Evolutionary conservation across 2,888 invertebrate species (phyloP).

Genomic region (Heliconius sara): DNA sequence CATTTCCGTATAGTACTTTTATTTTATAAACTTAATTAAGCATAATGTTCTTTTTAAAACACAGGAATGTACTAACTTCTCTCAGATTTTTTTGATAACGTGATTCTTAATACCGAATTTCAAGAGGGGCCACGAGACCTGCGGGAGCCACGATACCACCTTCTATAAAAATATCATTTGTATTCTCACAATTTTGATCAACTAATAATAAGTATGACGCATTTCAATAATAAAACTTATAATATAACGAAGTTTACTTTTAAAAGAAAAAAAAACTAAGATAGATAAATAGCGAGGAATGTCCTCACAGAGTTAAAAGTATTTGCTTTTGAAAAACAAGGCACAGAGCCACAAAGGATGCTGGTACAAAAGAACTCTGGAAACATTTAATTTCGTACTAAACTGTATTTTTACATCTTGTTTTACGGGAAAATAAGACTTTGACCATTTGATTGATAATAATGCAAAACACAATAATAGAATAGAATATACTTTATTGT

Average conservation of each 20-base stretch:
- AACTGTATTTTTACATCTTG: conserved; percentile 2
- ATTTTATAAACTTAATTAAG: too few relatives aligned
- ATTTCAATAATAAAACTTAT: neutral
- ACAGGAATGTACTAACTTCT: too few relatives aligned
- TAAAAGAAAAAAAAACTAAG: conserved; percentile 1
- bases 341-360: conserved; percentile 22
- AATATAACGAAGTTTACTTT: neutral
- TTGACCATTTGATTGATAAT: neutral
- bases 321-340: conserved; percentile 17
- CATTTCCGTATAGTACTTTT: too few relatives aligned
- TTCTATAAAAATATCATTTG: too few relatives aligned
- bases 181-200: too few relatives aligned
- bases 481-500: neutral
- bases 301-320: conserved; percentile 20
- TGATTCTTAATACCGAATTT: too few relatives aligned
- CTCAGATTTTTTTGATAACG: too few relatives aligned
- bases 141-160: too few relatives aligned
- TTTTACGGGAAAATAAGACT: neutral
- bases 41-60: too few relatives aligned
- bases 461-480: neutral
- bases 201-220: too few relatives aligned
- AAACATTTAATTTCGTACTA: conserved; percentile 19
- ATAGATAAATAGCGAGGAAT: conserved; percentile 10
- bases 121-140: too few relatives aligned
- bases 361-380: conserved; percentile 19